Evolutionary conservation across 2,113 vertebrate species (phyloP), one percentile per base, ranked within the genome.

Genomic region (Protomyctophum bolini): DNA sequence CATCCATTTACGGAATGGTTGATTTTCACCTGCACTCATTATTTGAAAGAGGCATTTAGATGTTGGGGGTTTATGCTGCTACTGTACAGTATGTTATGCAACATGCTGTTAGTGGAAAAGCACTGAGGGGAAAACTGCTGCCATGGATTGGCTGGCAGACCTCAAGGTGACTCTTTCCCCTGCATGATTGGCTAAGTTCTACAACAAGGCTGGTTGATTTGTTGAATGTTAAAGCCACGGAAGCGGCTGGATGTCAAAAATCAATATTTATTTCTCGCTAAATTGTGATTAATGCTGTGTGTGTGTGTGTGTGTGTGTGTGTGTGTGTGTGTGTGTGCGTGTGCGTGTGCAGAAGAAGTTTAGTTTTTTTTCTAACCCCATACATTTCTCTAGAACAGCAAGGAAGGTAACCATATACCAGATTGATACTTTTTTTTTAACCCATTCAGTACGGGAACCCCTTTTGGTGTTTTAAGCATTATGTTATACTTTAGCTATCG

Each of bases 161-260:
- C 66, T 77, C 70, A 89, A 86, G 81, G 83, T 86, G 74, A 87
- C 81, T 80, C 54, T 65, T 68, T 49, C 63, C 15, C 41, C 56
- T 71, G 33, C 58, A 21, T 21, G 33, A 41, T 41, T 41, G 33
- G 33, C 33, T 41, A 41, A 41, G 33, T 41, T 41, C 33, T 41
- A 41, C 3, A 41, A 72, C 21, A 58, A n/a, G 33, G 60, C 1
- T 28, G 33, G 49, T 8, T 8, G 11, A 0, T 56, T 71, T 12
- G 78, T 47, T 51, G 33, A 46, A 61, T 51, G 66, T 66, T 14
- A 64, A 15, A 28, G 8, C 59, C 14, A 65, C 33, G 0, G 9
- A 7, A 21, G 62, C 6, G 9, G 4, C 5, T 41, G 1, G 2
- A 3, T 41, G 33, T 41, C 33, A 41, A 41, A 6, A 41, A 41